These are phyloP conservation scores for Coptodon bakossiorum DNA, from an alignment of 2,113 vertebrate species.

Conservation along the genomic window DNA sequence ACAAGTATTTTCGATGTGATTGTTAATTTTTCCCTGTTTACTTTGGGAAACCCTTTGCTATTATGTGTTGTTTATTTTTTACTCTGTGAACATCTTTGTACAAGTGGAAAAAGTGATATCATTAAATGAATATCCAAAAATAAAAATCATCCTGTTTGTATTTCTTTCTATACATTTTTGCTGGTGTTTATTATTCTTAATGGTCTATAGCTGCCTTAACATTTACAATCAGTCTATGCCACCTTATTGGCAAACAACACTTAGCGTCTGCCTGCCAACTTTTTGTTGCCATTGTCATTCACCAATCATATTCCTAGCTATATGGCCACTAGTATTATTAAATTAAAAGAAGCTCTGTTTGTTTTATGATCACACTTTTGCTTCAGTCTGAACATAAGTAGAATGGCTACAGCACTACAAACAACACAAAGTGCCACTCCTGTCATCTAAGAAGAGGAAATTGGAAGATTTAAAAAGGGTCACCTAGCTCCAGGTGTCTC, in stretches of 20 bases:
- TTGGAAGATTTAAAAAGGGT: not conserved
- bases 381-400: not conserved
- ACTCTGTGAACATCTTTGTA: slow-evolving; percentile 68
- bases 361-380: not conserved
- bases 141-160: not conserved
- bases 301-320: not conserved
- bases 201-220: not conserved
- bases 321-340: not conserved
- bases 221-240: not conserved
- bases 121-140: slow-evolving; percentile 64
- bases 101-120: slow-evolving; percentile 45
- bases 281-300: not conserved
- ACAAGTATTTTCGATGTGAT: slow-evolving; percentile 65
- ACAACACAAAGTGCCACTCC: not conserved
- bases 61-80: slow-evolving; percentile 3
- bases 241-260: not conserved
- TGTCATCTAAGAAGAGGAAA: not conserved
- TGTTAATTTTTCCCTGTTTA: slow-evolving; percentile 70
- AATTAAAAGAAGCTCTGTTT: not conserved
- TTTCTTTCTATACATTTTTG: not conserved
- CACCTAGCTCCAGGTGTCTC: not conserved
- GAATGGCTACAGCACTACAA: not conserved
- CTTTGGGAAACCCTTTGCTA: slow-evolving; percentile 66
- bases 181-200: not conserved
- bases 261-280: not conserved